Conservation (phyloP, 2,113 vertebrate genomes). For the Corythaeola cristata region DNA sequence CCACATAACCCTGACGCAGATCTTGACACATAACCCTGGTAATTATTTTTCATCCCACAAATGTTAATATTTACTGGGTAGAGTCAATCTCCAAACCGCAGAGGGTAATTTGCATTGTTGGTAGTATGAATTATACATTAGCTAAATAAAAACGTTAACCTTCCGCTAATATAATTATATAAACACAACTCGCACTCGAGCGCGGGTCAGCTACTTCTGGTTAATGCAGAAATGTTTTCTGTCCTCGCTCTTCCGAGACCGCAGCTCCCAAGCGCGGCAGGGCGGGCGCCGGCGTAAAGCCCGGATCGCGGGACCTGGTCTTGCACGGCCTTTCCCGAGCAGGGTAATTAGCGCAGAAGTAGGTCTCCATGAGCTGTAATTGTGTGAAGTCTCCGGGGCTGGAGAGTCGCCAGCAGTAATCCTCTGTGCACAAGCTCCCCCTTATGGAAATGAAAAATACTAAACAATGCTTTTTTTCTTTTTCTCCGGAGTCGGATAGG, state of each 20-base stretch:
- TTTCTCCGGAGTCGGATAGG: background rate
- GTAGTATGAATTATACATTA: background rate
- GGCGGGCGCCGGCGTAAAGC: background rate
- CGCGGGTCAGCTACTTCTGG: background rate
- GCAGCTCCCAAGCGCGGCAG: background rate
- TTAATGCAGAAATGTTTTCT: background rate
- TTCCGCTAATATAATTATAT: background rate
- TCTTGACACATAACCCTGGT: background rate
- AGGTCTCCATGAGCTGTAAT: background rate
- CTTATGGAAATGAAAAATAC: slow-evolving; percentile 76
- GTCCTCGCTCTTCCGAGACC: background rate
- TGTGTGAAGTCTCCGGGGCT: background rate
- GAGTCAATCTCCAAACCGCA: background rate
- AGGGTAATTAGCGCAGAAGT: background rate
- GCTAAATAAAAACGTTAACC: background rate
- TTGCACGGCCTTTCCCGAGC: background rate
- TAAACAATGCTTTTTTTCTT: background rate
- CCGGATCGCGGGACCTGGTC: background rate
- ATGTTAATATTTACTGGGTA: background rate
- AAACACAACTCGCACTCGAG: background rate
- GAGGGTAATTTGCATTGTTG: background rate
- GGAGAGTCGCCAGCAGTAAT: slow-evolving; percentile 12
- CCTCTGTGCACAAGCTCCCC: slow-evolving; percentile 79
- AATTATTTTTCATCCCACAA: background rate
- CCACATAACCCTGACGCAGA: background rate